phyloP scores from a whole-genome alignment of 2,888 invertebrate species.

The Terebella lapidaria region DNA sequence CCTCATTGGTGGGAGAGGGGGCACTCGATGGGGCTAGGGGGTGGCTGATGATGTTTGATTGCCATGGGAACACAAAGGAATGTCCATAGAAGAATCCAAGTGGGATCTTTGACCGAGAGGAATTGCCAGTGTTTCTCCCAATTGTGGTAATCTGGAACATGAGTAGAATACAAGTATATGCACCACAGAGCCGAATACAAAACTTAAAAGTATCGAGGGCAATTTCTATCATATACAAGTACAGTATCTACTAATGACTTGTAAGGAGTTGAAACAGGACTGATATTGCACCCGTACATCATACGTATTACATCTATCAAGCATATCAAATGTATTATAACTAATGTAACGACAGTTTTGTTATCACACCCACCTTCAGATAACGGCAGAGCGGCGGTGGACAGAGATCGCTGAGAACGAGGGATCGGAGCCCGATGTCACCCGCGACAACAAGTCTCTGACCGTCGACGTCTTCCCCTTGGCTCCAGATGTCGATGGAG shows the following conservation, averaged over 20 bases:
- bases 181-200: too few species aligned
- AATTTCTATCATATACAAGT: too few species aligned
- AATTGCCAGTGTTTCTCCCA: conserved; percentile 85
- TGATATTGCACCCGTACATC: too few species aligned
- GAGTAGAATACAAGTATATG: too few species aligned
- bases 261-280: too few species aligned
- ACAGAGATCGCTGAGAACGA: conserved; percentile 82
- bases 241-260: too few species aligned
- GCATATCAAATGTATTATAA: too few species aligned
- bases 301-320: too few species aligned
- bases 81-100: conserved; percentile 92
- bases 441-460: conserved; percentile 77
- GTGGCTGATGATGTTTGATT: background rate
- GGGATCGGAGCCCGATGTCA: conserved; percentile 80
- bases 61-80: conserved; percentile 57
- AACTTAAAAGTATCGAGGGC: too few species aligned
- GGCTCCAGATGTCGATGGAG: conserved; percentile 84
- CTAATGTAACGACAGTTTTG: background rate
- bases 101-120: conserved; percentile 83
- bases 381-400: conserved; percentile 85
- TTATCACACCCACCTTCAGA: conserved; percentile 67
- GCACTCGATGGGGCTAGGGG: background rate
- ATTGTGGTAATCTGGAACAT: conserved; percentile 74
- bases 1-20: background rate
- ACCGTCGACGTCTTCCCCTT: conserved; percentile 79